Base-by-base conservation (phyloP, 30 jellyfish, hydroid and myxozoan species). In the Catostylus mosaicus region DNA sequence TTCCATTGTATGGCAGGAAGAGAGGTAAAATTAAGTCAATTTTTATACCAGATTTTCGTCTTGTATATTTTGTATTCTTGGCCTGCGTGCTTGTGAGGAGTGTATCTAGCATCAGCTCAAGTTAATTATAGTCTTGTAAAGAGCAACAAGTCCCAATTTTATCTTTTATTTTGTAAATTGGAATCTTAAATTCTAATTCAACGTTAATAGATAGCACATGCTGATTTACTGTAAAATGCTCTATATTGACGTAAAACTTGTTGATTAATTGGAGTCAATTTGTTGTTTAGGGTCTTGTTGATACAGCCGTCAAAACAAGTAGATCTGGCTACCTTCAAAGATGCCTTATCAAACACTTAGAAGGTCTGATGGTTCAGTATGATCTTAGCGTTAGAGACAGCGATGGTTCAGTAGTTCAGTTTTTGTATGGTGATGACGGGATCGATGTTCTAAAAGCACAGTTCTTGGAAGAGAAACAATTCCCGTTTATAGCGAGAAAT, bases 1-100 rank as follows among this genome's bases (percentile, higher is more conserved):
- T 96, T 96, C 78, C 99, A 96, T 83, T 96, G 99, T 72, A 96
- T 96, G 99, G 99, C 99, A 3, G 99, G 99, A 8, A 67, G 99
- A 60, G 99, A 96, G 97, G 99, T 95, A 73, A 33, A 62, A 24
- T 29, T 1, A 10, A 14, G 34, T 80, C 63, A 18, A 10, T 50
- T 50, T 50, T 2, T n/a, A n/a, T n/a, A n/a, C n/a, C n/a, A n/a
- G n/a, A n/a, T n/a, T n/a, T n/a, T n/a, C n/a, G n/a, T n/a, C n/a
- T n/a, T n/a, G n/a, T n/a, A n/a, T n/a, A n/a, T n/a, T n/a, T n/a
- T n/a, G n/a, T n/a, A n/a, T n/a, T n/a, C n/a, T n/a, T n/a, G n/a
- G n/a, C n/a, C n/a, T n/a, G n/a, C n/a, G n/a, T n/a, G n/a, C n/a
- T n/a, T n/a, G n/a, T n/a, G n/a, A n/a, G n/a, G n/a, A n/a, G n/a